Conservation (phyloP, 1,140 invertebrate genomes). For the Leucophenga varia region DNA sequence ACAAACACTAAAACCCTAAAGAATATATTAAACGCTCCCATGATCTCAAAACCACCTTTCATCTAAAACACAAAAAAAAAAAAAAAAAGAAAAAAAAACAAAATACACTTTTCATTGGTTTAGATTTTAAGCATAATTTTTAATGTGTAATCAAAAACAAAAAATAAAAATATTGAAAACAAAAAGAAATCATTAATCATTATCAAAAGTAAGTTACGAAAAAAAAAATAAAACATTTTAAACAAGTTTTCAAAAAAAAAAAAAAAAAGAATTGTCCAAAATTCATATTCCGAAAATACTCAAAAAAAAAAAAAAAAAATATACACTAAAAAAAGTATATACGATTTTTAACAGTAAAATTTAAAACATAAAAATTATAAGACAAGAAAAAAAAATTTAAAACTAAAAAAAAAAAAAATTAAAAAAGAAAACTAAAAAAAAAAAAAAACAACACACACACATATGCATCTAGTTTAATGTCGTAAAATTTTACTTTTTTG, state of each 20-base stretch:
- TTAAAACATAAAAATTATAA: constrained; percentile 6
- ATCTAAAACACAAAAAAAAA: constrained; percentile 9
- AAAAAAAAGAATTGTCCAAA: constrained; percentile 47
- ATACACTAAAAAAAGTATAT: constrained; percentile 17
- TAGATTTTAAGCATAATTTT: constrained; percentile 55
- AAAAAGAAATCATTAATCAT: too few species aligned
- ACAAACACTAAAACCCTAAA: too few species aligned
- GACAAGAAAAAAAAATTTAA: constrained; percentile 4
- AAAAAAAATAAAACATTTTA: constrained; percentile 1
- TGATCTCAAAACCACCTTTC: background rate
- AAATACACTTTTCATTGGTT: constrained; percentile 41
- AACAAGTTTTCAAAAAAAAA: constrained; percentile 37
- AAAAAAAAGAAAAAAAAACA: constrained; percentile 10
- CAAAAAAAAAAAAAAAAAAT: constrained; percentile 7
- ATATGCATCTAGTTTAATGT: constrained; percentile 55
- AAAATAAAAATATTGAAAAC: constrained; percentile 15
- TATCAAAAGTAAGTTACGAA: constrained; percentile 4
- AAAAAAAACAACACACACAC: constrained; percentile 33
- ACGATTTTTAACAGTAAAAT: constrained; percentile 36
- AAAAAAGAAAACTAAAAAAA: constrained; percentile 19
- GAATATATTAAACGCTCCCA: constrained; percentile 10
- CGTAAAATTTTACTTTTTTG: constrained; percentile 55
- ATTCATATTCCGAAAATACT: constrained; percentile 14
- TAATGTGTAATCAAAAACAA: constrained; percentile 39
- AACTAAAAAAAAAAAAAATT: constrained; percentile 26